Evolutionary conservation across 2,888 invertebrate genomes (phyloP).

Genomic region (Lacanobia oleracea): DNA sequence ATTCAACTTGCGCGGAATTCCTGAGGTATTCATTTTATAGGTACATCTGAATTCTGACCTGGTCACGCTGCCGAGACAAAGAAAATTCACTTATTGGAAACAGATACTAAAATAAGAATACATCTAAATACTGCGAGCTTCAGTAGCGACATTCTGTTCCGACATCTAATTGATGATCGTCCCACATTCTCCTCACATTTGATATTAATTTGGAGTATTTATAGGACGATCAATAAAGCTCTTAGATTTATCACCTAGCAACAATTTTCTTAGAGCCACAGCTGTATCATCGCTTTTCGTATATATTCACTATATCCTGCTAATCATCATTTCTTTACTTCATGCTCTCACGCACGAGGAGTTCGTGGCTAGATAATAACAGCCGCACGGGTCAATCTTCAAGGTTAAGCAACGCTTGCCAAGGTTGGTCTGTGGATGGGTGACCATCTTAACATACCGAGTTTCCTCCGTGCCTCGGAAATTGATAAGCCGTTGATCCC

Average conservation of each 20-base stretch:
- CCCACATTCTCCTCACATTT: conserved; percentile 9
- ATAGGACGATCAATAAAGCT: conserved; percentile 35
- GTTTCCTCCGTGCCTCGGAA: too few relatives aligned
- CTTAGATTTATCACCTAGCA: not conserved
- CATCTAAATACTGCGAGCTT: not conserved
- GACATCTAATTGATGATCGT: conserved; percentile 2
- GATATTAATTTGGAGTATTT: conserved; percentile 15
- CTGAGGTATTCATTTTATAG: not conserved
- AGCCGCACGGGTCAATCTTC: too few relatives aligned
- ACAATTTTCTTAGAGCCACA: not conserved
- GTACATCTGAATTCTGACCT: not conserved
- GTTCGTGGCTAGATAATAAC: too few relatives aligned
- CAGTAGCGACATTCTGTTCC: not conserved
- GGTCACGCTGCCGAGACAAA: not conserved
- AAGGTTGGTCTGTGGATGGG: too few relatives aligned
- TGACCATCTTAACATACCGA: too few relatives aligned
- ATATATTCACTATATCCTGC: not conserved
- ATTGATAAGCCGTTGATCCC: too few relatives aligned
- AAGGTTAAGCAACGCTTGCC: too few relatives aligned
- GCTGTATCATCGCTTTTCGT: not conserved
- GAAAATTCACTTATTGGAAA: not conserved
- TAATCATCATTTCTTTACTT: conserved; percentile 1
- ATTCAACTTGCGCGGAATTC: not conserved
- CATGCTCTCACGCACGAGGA: too few relatives aligned
- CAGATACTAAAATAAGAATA: not conserved